These are phyloP conservation scores for Magallana ariakensis DNA, from an alignment of 1,140 invertebrate genomes.

Conservation along the genomic window DNA sequence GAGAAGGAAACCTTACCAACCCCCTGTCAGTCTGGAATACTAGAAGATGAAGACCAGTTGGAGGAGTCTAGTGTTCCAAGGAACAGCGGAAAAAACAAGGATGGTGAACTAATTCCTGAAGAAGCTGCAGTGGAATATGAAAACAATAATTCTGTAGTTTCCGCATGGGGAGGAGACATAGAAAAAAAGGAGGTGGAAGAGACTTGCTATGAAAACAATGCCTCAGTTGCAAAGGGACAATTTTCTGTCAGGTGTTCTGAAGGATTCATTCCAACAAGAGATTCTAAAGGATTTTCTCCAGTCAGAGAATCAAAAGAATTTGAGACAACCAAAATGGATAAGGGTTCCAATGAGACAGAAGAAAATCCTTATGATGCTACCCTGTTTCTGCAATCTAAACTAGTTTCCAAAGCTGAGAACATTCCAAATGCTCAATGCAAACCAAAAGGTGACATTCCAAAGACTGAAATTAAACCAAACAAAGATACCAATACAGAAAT, in stretches of 20 bases:
- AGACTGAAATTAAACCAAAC: neutral
- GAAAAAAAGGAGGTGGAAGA: neutral
- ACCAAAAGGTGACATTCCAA: slow-evolving; percentile 28
- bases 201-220: neutral
- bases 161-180: neutral
- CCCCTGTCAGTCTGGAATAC: neutral
- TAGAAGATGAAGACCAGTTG: neutral
- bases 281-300: slow-evolving; percentile 6
- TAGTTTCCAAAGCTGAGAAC: neutral
- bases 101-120: neutral
- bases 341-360: neutral
- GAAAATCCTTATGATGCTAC: slow-evolving; percentile 22
- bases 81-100: neutral
- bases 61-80: neutral
- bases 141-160: slow-evolving; percentile 12
- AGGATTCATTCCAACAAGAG: slow-evolving; percentile 3
- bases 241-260: neutral
- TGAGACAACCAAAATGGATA: neutral
- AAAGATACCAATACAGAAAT: neutral
- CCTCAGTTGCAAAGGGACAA: neutral
- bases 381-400: neutral
- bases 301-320: neutral
- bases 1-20: neutral
- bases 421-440: slow-evolving; percentile 3
- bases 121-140: neutral